Evolutionary conservation across 2,113 vertebrate genomes (phyloP).

Genomic region (Myrmophylax atrothorax): DNA sequence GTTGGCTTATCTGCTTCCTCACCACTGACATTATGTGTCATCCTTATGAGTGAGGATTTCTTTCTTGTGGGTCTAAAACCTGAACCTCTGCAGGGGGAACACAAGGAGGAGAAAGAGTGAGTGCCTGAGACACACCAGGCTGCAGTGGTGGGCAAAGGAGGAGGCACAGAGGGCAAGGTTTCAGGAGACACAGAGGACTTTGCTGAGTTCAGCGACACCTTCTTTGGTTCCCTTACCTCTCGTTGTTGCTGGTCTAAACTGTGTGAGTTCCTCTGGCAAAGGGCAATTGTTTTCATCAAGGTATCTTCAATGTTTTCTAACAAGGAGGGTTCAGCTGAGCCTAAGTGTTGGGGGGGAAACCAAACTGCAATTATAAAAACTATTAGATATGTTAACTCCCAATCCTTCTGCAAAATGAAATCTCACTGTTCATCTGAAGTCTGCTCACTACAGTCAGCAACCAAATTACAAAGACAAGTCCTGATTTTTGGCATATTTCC

Average conservation of each 20-base stretch:
- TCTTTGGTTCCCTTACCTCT: slow-evolving; percentile 80
- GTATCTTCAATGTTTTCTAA: slow-evolving; percentile 79
- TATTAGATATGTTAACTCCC: neutral
- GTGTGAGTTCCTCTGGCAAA: slow-evolving; percentile 90
- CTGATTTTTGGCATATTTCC: neutral
- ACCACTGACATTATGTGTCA: neutral
- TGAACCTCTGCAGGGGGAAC: neutral
- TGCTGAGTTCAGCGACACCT: neutral
- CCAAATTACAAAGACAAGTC: neutral
- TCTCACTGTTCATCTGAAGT: neutral
- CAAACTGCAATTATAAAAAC: neutral
- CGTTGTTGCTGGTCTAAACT: slow-evolving; percentile 87
- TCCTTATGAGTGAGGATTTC: neutral
- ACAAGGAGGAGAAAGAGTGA: neutral
- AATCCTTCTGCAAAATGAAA: neutral
- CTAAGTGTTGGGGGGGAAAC: neutral
- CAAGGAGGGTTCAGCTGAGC: slow-evolving; percentile 15
- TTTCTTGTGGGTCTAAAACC: neutral
- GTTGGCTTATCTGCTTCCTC: neutral
- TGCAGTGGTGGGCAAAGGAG: neutral
- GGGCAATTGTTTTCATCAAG: slow-evolving; percentile 82
- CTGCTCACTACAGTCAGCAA: neutral
- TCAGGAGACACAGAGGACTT: neutral
- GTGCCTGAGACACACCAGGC: neutral
- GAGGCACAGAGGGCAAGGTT: neutral